Evolutionary conservation across 2,888 invertebrate genomes (phyloP).

Genomic region (Leucania comma): DNA sequence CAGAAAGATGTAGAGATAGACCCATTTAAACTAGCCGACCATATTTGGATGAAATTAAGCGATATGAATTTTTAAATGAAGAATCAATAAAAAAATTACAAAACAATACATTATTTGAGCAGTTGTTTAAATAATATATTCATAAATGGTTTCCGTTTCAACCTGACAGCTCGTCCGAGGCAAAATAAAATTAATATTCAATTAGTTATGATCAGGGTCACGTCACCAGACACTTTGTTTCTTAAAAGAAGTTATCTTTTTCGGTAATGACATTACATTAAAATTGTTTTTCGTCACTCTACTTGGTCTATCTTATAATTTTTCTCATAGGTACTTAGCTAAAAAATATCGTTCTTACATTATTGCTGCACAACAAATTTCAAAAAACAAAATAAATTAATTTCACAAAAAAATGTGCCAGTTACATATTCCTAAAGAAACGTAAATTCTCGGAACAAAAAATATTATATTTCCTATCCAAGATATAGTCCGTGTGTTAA

Average conservation of each 20-base stretch:
- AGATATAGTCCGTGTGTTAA: too few species aligned
- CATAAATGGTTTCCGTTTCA: conserved; percentile 29
- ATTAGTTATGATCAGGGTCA: conserved; percentile 42
- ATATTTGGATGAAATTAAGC: background rate
- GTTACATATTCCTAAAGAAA: too few species aligned
- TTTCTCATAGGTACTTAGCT: background rate
- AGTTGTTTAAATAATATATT: conserved; percentile 46
- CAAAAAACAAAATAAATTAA: too few species aligned
- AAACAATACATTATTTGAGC: conserved; percentile 24
- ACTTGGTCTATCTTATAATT: background rate
- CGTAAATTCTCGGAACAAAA: too few species aligned
- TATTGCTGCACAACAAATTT: too few species aligned
- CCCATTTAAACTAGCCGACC: background rate
- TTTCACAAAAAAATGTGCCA: too few species aligned
- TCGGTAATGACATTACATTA: background rate
- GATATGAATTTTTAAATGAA: background rate
- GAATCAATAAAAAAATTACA: background rate
- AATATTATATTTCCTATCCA: too few species aligned
- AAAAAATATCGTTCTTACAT: background rate
- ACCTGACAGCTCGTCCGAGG: conserved; percentile 32
- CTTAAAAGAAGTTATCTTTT: conserved; percentile 16
- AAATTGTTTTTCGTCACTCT: conserved; percentile 6
- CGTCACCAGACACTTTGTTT: conserved; percentile 34
- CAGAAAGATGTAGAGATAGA: background rate
- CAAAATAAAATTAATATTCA: conserved; percentile 46